These are phyloP conservation scores for Aphelinus certus DNA, from an alignment of 1,140 invertebrate genomes.

Conservation along the genomic window DNA sequence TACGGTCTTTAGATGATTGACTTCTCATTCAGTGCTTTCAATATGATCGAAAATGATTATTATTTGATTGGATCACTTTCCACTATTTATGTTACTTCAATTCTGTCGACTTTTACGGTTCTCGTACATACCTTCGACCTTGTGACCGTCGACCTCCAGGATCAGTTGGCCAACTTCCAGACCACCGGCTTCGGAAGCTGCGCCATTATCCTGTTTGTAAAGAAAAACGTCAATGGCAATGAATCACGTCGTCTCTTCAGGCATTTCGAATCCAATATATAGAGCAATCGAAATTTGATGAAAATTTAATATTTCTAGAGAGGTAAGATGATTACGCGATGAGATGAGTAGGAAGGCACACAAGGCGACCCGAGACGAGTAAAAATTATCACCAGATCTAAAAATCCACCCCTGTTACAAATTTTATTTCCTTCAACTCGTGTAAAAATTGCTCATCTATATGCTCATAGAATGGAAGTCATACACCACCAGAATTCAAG, in stretches of 20 bases:
- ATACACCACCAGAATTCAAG: no score
- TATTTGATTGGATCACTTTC: constrained; percentile 53
- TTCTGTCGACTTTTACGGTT: not conserved
- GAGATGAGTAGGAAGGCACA: not conserved
- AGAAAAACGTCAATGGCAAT: constrained; percentile 12
- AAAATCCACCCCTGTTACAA: no score
- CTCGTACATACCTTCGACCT: constrained; percentile 79
- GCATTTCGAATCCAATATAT: not conserved
- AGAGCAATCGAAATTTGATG: constrained; percentile 2
- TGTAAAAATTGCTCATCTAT: no score
- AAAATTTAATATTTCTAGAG: not conserved
- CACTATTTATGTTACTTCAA: no score
- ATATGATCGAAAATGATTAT: constrained; percentile 37
- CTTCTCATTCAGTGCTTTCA: not conserved
- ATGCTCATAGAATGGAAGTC: no score
- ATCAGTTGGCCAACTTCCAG: constrained; percentile 94
- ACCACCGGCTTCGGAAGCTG: constrained; percentile 90
- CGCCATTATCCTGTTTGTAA: constrained; percentile 84
- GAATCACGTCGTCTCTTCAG: not conserved
- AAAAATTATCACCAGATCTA: not conserved
- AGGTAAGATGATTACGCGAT: no score
- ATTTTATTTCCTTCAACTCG: no score
- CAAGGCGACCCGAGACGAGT: not conserved
- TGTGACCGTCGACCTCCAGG: constrained; percentile 89
- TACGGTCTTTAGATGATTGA: no score